These are phyloP conservation scores for Hybognathus amarus DNA, from an alignment of 2,797 vertebrate genomes.

Conservation along the genomic window DNA sequence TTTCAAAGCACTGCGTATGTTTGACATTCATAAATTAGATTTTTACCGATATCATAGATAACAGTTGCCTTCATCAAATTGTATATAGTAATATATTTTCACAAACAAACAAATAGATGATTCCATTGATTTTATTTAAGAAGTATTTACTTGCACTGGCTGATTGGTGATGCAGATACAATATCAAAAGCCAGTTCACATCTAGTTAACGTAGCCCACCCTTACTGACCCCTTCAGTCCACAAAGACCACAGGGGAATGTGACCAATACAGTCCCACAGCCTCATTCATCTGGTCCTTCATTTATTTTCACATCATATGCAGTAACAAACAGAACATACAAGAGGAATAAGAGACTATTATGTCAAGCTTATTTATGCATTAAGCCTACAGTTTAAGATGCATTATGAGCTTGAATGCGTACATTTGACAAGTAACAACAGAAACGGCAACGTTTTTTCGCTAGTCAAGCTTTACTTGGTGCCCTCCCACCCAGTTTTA, in stretches of 20 bases:
- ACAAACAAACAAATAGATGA: slow-evolving; percentile 65
- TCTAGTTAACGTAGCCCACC: slow-evolving; percentile 1
- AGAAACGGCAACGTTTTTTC: slow-evolving; percentile 32
- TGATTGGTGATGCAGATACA: slow-evolving; percentile 78
- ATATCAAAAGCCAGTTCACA: slow-evolving; percentile 64
- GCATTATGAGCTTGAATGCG: slow-evolving; percentile 39
- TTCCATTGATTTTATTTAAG: slow-evolving; percentile 77
- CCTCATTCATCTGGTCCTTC: slow-evolving; percentile 60
- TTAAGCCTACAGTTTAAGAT: slow-evolving; percentile 44
- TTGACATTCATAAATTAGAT: slow-evolving; percentile 1
- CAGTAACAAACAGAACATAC: slow-evolving; percentile 52
- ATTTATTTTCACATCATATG: slow-evolving; percentile 55
- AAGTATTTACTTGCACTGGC: slow-evolving; percentile 79
- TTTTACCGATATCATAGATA: background rate
- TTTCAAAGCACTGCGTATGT: background rate
- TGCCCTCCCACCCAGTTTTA: slow-evolving; percentile 35
- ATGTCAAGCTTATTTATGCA: slow-evolving; percentile 49
- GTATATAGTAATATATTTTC: slow-evolving; percentile 12
- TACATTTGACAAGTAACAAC: slow-evolving; percentile 42
- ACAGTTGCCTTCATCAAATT: background rate
- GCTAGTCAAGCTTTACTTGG: slow-evolving; percentile 17
- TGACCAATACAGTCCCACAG: slow-evolving; percentile 48
- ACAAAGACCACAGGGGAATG: slow-evolving; percentile 47
- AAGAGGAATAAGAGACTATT: slow-evolving; percentile 48
- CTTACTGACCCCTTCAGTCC: slow-evolving; percentile 31